Base-by-base conservation (phyloP, 2,888 invertebrate species). In the Metacarcinus magister region DNA sequence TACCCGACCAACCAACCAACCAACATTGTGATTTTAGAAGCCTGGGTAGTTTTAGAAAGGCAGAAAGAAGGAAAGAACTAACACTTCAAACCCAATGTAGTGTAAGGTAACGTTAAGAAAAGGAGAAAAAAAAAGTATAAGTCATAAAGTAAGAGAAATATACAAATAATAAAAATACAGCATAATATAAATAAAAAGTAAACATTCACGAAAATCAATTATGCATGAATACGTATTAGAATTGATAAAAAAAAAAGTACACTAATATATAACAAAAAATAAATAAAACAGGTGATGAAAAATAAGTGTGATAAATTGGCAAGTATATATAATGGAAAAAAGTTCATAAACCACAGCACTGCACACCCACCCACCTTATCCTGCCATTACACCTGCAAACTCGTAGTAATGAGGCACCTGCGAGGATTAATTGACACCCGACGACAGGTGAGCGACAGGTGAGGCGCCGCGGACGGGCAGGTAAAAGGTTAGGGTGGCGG, bases 371-470 rank as follows among this genome's bases (percentile, higher is more conserved):
- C 82, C 28, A 19, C 10, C 32, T 28, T 32, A 13, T 82, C 82
- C 32, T 32, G 8, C 82, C 82, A 82, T 82, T 28, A 82, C 82
- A 82, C 32, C 19, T 82, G 82, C 82, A 82, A 32, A 82, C 82
- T 32, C 5, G 82, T 82, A 28, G 32, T 82, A 82, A 82, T 82
- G 82, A 82, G 82, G 82, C 82, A 82, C 32, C 82, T 28, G 82
- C 28, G 82, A 32, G 82, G 32, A 28, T 82, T 82, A 82, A 32
- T 82, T 82, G 82, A 82, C 32, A 32, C 32, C 82, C 82, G 82
- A 13, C 82, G 82, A 82, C 82, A 82, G 82, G 82, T 82, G 82
- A 82, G 82, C 32, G 82, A 82, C 82, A 32, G 82, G 82, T 32
- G 28, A 82, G 82, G 82, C 32, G 82, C 13, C 19, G 82, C 28